phyloP scores from a whole-genome alignment of 1,140 invertebrate species.

The Atopsyche davidsoni region DNA sequence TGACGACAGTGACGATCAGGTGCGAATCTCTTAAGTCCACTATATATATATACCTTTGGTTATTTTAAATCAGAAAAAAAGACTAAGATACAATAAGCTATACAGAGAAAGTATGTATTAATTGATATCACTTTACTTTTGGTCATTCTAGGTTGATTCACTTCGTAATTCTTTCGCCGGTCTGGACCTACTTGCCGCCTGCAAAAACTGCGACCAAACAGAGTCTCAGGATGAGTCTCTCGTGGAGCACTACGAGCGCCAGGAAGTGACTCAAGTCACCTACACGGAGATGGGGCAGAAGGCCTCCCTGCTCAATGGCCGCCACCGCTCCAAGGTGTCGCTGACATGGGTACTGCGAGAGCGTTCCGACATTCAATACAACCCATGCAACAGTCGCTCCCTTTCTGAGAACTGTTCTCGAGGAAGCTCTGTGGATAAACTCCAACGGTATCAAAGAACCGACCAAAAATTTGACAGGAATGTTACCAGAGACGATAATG shows the following conservation, averaged over 20 bases:
- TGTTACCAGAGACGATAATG: conserved; percentile 17
- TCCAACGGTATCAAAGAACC: conserved; percentile 11
- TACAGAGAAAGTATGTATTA: too few relatives aligned
- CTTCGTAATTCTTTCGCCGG: conserved; percentile 15
- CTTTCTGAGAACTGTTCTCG: conserved; percentile 9
- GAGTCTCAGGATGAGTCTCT: not conserved
- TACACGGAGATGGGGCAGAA: conserved; percentile 42
- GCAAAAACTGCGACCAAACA: conserved; percentile 10
- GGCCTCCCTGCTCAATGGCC: conserved; percentile 41
- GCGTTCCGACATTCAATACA: conserved; percentile 46
- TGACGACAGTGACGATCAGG: too few relatives aligned
- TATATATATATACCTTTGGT: too few relatives aligned
- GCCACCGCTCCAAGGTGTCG: conserved; percentile 60
- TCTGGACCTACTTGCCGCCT: conserved; percentile 20
- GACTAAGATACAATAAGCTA: too few relatives aligned
- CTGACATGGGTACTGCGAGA: conserved; percentile 63
- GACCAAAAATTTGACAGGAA: conserved; percentile 16
- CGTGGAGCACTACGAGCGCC: conserved; percentile 2
- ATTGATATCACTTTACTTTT: too few relatives aligned
- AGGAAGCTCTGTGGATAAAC: conserved; percentile 7
- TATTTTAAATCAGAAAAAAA: too few relatives aligned
- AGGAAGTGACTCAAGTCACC: too few relatives aligned
- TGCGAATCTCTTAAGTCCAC: too few relatives aligned
- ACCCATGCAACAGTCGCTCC: conserved; percentile 19
- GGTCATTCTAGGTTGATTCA: conserved; percentile 22